These are phyloP conservation scores for Dicerorhinus sumatrensis DNA, from an alignment of 2,113 vertebrate species.

Conservation along the genomic window DNA sequence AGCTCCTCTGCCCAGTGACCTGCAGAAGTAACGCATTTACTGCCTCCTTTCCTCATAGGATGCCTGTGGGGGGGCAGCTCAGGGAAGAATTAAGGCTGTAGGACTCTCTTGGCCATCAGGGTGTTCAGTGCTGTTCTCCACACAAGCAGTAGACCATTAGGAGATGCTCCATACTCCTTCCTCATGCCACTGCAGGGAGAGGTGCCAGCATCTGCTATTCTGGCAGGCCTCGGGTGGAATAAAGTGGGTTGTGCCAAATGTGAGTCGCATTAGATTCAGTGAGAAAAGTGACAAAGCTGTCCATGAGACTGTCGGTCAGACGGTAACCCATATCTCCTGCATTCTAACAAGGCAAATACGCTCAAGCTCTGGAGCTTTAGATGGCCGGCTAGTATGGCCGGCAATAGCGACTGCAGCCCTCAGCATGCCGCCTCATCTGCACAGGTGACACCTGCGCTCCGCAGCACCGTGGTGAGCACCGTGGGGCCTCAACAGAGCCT, in stretches of 20 bases:
- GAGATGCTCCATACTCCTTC: neutral
- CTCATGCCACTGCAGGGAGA: neutral
- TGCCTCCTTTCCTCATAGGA: neutral
- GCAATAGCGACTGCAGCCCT: accelerated
- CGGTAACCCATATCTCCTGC: neutral
- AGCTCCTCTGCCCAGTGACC: neutral
- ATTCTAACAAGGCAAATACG: neutral
- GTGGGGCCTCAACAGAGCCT: neutral
- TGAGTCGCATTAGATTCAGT: neutral
- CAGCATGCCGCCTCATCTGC: accelerated
- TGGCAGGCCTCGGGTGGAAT: too few relatives aligned
- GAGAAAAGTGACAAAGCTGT: neutral
- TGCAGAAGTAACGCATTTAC: too few relatives aligned
- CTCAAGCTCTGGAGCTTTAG: neutral
- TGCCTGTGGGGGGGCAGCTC: too few relatives aligned
- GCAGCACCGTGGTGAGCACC: neutral
- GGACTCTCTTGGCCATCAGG: neutral
- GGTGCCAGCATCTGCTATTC: accelerated
- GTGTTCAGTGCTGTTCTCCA: neutral
- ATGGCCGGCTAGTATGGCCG: neutral
- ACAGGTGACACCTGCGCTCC: neutral
- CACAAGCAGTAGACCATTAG: neutral
- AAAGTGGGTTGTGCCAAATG: neutral
- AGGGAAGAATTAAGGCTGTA: neutral
- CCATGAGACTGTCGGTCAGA: neutral